Base-by-base conservation (phyloP, 2,113 vertebrate genomes). In the Ploceus nigricollis region DNA sequence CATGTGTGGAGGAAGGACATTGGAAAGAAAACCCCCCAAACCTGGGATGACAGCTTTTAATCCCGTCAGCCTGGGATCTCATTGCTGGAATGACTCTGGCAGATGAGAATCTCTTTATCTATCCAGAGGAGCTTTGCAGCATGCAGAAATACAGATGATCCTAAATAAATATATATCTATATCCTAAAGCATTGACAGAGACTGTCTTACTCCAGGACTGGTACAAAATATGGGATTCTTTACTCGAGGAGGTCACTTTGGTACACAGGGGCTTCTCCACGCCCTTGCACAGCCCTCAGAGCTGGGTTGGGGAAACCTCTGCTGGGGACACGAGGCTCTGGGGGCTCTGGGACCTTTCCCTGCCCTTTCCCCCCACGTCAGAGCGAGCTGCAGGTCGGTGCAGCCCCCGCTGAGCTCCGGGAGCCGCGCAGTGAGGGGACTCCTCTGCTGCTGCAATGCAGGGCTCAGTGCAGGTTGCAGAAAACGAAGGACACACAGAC, bases 371-470 rank as follows among this genome's bases (percentile, higher is more conserved):
- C 53, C 57, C 35, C 2, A 5, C 1, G 13, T 5, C 15, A 2
- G 73, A 83, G 72, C 0, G 8, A 82, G 82, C 82, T 51, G 84
- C 11, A 61, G 30, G 51, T 61, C 7, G 90, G 77, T 77, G 80
- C 89, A 90, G 92, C 87, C 89, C 81, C 70, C 18, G 39, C 51
- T 7, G 85, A 63, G 90, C 95, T 89, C 19, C 65, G 11, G 90
- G 91, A 94, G 60, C 51, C 56, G 60, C 33, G 82, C 95, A 75
- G 70, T 16, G 39, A 87, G 91, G 92, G 94, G 90, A 96, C 93
- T 90, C 23, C 79, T 93, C 48, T 60, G 87, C 89, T 97, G 91
- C 97, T 97, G 97, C 97, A 98, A 97, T 98, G 97, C 97, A 98
- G 97, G 82, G 96, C 94, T 97, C 56, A 96, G 90, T 89, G 93